phyloP scores from a whole-genome alignment of 2,888 invertebrate species.

The Capitulum mitella region DNA sequence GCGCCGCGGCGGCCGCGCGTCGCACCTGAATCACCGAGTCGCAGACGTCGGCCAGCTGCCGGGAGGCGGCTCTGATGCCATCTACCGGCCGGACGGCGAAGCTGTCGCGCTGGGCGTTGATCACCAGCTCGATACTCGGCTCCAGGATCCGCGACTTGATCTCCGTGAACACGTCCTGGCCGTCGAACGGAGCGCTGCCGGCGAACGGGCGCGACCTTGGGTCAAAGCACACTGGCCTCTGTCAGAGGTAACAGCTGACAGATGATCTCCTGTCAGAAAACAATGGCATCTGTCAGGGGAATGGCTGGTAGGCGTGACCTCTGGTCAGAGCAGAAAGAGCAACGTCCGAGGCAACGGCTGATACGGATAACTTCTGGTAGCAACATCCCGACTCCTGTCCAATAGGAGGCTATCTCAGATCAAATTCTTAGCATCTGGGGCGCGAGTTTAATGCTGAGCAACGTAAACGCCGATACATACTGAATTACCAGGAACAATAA shows the following conservation, averaged over 20 bases:
- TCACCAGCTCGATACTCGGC: constrained; percentile 76
- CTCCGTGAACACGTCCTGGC: constrained; percentile 56
- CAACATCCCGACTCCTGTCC: not conserved
- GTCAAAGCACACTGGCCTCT: constrained; percentile 33
- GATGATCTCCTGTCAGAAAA: not conserved
- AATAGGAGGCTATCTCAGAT: not conserved
- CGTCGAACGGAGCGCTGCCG: constrained; percentile 52
- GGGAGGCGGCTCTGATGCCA: constrained; percentile 30
- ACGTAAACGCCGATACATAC: too few species aligned
- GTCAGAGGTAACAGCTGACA: not conserved
- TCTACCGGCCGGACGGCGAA: constrained; percentile 69
- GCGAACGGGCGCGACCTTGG: not conserved
- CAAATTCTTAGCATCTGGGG: not conserved
- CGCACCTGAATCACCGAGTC: constrained; percentile 35
- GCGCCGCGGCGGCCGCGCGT: too few species aligned
- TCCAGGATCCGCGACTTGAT: constrained; percentile 63
- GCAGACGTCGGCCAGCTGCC: constrained; percentile 32
- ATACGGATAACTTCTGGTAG: not conserved
- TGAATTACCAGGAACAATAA: too few species aligned
- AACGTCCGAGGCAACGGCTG: not conserved
- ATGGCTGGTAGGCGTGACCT: not conserved
- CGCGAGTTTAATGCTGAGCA: too few species aligned
- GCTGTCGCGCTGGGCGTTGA: constrained; percentile 80
- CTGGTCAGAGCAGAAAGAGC: too few species aligned
- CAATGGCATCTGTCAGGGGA: not conserved